Base-by-base conservation (phyloP, 2,888 invertebrate species). In the Rhynchonema sp. region DNA sequence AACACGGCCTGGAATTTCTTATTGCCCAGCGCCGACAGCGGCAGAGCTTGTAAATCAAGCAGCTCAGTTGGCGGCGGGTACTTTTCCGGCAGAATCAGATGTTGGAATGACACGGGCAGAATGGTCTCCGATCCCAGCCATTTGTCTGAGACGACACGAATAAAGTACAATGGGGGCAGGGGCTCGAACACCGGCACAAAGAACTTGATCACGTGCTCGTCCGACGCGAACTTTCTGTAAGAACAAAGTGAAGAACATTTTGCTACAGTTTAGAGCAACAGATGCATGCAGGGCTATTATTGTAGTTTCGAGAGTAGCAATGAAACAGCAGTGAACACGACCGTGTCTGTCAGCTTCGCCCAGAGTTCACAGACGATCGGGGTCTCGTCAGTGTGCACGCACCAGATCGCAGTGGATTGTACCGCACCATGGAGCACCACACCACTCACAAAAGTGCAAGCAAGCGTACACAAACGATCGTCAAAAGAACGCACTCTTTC, bases 151-250 rank as follows among this genome's bases (percentile, higher is more conserved):
- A 79, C 74, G 2, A 79, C 75, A 63, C 80, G 73, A 46, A 99
- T 80, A 75, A 94, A 98, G 77, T 98, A 98, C 74, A 96, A 94
- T 0, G 98, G 98, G 1, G 96, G 94, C 59, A 98, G 77, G 0
- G 98, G 98, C 72, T 99, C 98, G 75, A 92, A 96, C 30, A 99
- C 87, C 0, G 98, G 96, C 56, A 98, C 94, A 74, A 91, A 96
- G 76, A 98, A 90, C 77, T 96, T 96, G 1, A 99, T 84, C 30
- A 85, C 80, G 74, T 98, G 98, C 72, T 96, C 96, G 72, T 98
- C 96, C 65, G 82, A 81, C 59, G 85, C 83, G 76, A 91, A 98
- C 75, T 91, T 92, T 62, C 88, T 82, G 68, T 3, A 69, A 66
- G 20, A 23, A 25, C 3, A 54, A 38, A n/a, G n/a, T n/a, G n/a